A percentile compares a stretch with the other conserved stretches of the same genome.
Evolutionary conservation across 1,140 invertebrate genomes (phyloP).

Genomic region (Oedothorax gibbosus): DNA sequence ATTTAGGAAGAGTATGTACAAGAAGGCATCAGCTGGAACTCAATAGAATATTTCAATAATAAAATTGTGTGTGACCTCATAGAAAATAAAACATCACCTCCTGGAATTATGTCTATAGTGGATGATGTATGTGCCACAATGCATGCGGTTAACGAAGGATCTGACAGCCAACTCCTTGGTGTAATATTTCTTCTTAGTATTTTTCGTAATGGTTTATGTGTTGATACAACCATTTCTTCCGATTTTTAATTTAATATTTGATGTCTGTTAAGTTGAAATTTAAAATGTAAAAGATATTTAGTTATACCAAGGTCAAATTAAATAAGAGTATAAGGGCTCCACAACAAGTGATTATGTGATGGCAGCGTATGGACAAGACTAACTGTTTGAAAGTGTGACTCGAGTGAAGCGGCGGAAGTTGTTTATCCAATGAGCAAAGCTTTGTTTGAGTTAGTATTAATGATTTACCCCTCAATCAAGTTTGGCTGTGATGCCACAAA

Average conservation of each 20-base stretch:
- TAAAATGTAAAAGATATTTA: too few relatives aligned
- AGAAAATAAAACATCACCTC: conserved; percentile 75
- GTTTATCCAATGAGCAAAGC: too few relatives aligned
- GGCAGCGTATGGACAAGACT: too few relatives aligned
- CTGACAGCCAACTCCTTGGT: conserved; percentile 75
- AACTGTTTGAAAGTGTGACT: too few relatives aligned
- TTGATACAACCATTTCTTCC: background rate
- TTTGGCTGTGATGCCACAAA: too few relatives aligned
- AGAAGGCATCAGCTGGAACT: conserved; percentile 98
- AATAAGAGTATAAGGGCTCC: too few relatives aligned
- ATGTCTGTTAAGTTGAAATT: background rate
- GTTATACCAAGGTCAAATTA: too few relatives aligned
- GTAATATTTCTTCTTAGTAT: conserved; percentile 65
- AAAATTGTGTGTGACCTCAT: conserved; percentile 99
- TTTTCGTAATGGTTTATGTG: too few relatives aligned
- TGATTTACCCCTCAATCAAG: too few relatives aligned
- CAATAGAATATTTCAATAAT: conserved; percentile 99
- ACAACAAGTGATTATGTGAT: too few relatives aligned
- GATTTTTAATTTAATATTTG: background rate
- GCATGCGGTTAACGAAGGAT: conserved; percentile 78
- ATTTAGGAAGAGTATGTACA: conserved; percentile 94
- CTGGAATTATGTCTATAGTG: conserved; percentile 77
- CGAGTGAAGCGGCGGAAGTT: too few relatives aligned
- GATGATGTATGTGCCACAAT: conserved; percentile 83
- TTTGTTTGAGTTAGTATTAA: too few relatives aligned